Base-by-base conservation (phyloP, 1,140 invertebrate species). In the Aradophagus sp. region DNA sequence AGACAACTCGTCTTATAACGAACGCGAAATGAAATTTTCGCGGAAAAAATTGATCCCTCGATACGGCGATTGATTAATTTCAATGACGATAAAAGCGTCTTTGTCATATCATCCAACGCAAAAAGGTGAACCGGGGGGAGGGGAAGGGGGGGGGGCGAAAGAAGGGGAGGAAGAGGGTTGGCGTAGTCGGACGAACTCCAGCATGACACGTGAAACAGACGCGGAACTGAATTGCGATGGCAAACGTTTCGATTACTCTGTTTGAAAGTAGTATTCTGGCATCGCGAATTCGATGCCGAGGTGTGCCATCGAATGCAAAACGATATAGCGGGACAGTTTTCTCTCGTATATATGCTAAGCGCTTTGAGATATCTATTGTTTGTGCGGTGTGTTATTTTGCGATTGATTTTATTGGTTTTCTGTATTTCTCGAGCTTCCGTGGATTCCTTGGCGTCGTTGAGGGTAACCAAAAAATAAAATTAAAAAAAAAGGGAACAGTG, bases 271-370 rank as follows among this genome's bases (percentile, higher is more conserved):
- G 65, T 52, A 66, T 69, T 66, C 50, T 50, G 69, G 47, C 66
- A 68, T 71, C 56, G 68, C 68, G 44, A 75, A 71, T 58, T 61
- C 67, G 67, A 27, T 48, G 56, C 39, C 35, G 55, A 61, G 50
- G 58, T 63, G 58, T 47, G 66, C 48, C 68, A 59, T 59, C 53
- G 67, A 70, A 58, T 63, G 67, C 67, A 45, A 76, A 67, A 72
- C 73, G 52, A 71, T 71, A 70, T 41, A 63, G 42, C 56, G 52
- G 59, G 74, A 59, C 75, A 76, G 72, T 77, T 77, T 77, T 70
- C 59, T 56, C 77, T 79, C 75, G 77, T 79, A 79, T 79, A 79
- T 79, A 79, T 79, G 77, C 75, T 79, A 79, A 79, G 72, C 70
- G 66, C 59, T 75, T 76, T 61, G 58, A 61, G 55, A 44, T 66